These are phyloP conservation scores for Pyrgus malvae DNA, from an alignment of 2,888 invertebrate species.

Conservation along the genomic window DNA sequence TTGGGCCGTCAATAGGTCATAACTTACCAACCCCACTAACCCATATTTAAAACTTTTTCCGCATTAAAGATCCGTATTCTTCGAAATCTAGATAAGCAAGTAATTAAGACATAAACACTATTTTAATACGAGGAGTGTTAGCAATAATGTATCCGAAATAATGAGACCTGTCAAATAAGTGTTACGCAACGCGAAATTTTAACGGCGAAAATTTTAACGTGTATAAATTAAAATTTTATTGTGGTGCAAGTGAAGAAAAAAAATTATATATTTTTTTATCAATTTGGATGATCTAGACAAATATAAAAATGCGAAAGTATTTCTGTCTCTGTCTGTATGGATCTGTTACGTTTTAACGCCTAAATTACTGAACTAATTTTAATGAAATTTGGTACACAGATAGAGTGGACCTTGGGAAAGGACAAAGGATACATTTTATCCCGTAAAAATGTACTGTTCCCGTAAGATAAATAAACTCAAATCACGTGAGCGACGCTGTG, in stretches of 20 bases:
- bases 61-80: slow-evolving; percentile 5
- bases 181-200: neutral
- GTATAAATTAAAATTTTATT: slow-evolving; percentile 6
- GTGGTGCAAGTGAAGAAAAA: neutral
- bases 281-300: no score
- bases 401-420: no score
- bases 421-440: no score
- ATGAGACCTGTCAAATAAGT: slow-evolving; percentile 2
- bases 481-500: no score
- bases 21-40: slow-evolving; percentile 12
- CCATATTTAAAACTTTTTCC: slow-evolving; percentile 12
- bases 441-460: no score
- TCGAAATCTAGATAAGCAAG: slow-evolving; percentile 19
- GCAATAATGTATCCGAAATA: slow-evolving; percentile 5
- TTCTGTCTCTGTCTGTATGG: no score
- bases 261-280: neutral
- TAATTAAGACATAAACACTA: slow-evolving; percentile 18
- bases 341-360: no score
- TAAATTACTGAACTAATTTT: no score
- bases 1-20: neutral
- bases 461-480: no score
- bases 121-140: neutral
- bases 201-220: neutral
- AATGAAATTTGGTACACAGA: no score
- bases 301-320: neutral